These are phyloP conservation scores for Germaria angustata DNA, from an alignment of 2,888 invertebrate species.

Conservation along the genomic window DNA sequence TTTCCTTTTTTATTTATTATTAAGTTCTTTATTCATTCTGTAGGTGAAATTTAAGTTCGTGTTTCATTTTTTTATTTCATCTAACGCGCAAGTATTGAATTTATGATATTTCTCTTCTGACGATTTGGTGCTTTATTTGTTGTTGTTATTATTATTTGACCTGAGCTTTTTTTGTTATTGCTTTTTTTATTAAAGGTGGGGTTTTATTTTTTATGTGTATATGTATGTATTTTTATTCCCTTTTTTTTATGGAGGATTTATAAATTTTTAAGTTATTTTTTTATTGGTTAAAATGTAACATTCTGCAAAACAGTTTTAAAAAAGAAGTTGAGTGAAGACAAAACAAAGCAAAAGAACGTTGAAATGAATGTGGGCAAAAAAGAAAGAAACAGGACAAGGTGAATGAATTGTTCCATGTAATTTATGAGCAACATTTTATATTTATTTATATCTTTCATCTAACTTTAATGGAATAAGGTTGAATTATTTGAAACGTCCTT, in stretches of 20 bases:
- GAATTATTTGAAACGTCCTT: background rate
- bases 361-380: conserved; percentile 20
- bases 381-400: conserved; percentile 8
- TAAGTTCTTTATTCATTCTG: conserved; percentile 20
- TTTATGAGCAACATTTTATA: conserved; percentile 44
- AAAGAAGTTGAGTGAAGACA: conserved; percentile 4
- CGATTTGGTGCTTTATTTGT: conserved; percentile 33
- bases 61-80: conserved; percentile 36
- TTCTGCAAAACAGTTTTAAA: conserved; percentile 20
- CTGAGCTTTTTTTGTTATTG: conserved; percentile 49
- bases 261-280: conserved; percentile 62
- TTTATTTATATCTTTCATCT: background rate
- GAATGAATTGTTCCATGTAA: conserved; percentile 51
- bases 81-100: conserved; percentile 63
- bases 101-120: conserved; percentile 68
- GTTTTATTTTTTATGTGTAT: conserved; percentile 55
- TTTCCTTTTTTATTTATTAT: background rate
- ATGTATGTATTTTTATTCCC: background rate
- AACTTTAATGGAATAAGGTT: conserved; percentile 1
- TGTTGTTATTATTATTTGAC: conserved; percentile 65
- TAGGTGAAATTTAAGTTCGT: conserved; percentile 42
- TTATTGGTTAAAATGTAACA: conserved; percentile 56
- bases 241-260: conserved; percentile 61
- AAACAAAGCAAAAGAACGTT: conserved; percentile 3
- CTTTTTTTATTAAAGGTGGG: conserved; percentile 62